These are phyloP conservation scores for Drosophila putrida DNA, from an alignment of 2,888 invertebrate species.

Conservation along the genomic window DNA sequence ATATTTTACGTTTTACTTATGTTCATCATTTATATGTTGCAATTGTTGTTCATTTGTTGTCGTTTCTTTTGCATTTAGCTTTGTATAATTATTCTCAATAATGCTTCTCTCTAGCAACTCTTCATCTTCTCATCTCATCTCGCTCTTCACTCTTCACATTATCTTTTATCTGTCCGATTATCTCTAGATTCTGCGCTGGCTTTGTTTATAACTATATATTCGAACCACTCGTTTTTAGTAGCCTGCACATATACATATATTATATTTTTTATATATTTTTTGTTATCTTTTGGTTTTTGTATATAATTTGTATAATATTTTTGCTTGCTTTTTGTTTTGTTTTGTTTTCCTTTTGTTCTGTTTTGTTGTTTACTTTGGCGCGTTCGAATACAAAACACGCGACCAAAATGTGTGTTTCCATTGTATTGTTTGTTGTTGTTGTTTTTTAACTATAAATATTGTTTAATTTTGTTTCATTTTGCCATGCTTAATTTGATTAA, in stretches of 20 bases:
- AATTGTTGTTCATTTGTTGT: constrained; percentile 61
- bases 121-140: background rate
- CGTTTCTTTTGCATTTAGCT: constrained; percentile 42
- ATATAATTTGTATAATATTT: constrained; percentile 71
- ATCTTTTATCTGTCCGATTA: constrained; percentile 3
- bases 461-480: constrained; percentile 40
- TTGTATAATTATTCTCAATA: constrained; percentile 63
- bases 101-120: constrained; percentile 55
- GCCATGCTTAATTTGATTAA: constrained; percentile 75
- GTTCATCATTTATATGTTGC: constrained; percentile 72
- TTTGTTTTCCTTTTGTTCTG: constrained; percentile 47
- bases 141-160: background rate
- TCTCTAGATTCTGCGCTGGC: constrained; percentile 29
- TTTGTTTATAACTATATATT: constrained; percentile 43
- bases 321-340: constrained; percentile 52
- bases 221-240: constrained; percentile 44
- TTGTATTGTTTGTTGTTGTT: constrained; percentile 23
- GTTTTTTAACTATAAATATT: constrained; percentile 72
- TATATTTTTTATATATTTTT: constrained; percentile 20
- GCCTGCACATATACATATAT: constrained; percentile 20
- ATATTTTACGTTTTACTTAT: constrained; percentile 66
- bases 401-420: constrained; percentile 52
- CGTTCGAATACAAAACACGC: constrained; percentile 75
- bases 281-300: constrained; percentile 33
- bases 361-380: constrained; percentile 58